Percentiles rank a stretch among this genome's conserved stretches.
These are phyloP conservation scores for Casuarius casuarius DNA, from an alignment of 2,113 vertebrate genomes.

Conservation along the genomic window DNA sequence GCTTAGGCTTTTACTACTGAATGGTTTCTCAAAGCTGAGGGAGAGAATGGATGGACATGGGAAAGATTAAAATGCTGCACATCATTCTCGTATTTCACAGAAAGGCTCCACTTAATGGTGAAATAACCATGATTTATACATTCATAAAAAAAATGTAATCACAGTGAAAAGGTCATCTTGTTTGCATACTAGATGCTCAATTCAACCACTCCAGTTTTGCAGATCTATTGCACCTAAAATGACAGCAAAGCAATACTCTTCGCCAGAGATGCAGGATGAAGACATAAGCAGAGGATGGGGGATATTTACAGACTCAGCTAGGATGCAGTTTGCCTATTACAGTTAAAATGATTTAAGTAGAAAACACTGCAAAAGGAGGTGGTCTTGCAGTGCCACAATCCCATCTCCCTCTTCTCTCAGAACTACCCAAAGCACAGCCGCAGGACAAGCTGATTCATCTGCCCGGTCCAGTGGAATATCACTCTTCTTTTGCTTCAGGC, in stretches of 20 bases:
- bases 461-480: neutral
- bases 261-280: neutral
- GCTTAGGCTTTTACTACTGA: neutral
- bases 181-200: constrained; percentile 25
- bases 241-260: neutral
- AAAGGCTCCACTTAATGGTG: neutral
- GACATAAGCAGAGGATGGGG: neutral
- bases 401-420: neutral
- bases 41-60: neutral
- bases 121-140: constrained; percentile 53
- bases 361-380: neutral
- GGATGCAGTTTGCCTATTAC: neutral
- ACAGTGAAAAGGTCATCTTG: constrained; percentile 44
- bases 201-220: neutral
- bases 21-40: neutral
- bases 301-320: neutral
- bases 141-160: constrained; percentile 41
- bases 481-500: neutral
- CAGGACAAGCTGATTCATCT: neutral
- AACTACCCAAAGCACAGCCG: accelerated
- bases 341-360: neutral
- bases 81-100: neutral
- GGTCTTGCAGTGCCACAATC: neutral
- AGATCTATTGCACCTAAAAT: neutral
- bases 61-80: constrained; percentile 5